Evolutionary conservation across 2,113 vertebrate species (phyloP), one percentile per base, ranked within the genome.

Genomic region (Clarias batrachus): DNA sequence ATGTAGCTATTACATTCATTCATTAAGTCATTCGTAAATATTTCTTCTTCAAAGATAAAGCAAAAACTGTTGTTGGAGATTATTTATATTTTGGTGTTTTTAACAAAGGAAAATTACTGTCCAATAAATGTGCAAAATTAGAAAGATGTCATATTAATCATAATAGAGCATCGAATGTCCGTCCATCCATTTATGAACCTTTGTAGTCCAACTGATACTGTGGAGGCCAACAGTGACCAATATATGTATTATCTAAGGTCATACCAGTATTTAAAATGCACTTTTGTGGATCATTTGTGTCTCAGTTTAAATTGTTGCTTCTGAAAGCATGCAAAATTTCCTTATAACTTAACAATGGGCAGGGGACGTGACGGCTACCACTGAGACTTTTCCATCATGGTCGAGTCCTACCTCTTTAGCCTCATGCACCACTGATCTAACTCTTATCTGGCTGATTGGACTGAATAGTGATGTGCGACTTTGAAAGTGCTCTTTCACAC

Each of bases 381-480:
- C 25, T 56, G 21, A 77, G 52, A 27, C 57, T 30, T 79, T 60
- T 79, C 27, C 77, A 59, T 19, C 27, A 23, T 30, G 17, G 12
- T 30, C 54, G 59, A 59, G 10, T 59, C 56, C 56, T 33, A 33
- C 56, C 77, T 59, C 17, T 79, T 60, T 21, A 79, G 56, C 56
- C 27, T 23, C 19, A 23, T 59, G 56, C 56, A 5, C 77, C 17
- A 13, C 16, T 79, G 56, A 54, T 59, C 54, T 59, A 56, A 60
- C 8, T 79, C 77, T 79, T 59, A 79, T 33, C 77, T 79, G 33
- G 21, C 54, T 33, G 77, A 59, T 21, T 79, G 27, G 77, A 33
- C 77, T 79, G 54, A 33, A 79, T 33, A 59, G 27, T 21, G 12
- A 59, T 79, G 77, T 60, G 77, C 0, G 4, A 19, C 30, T 80